These are phyloP conservation scores for Hylaea fasciaria DNA, from an alignment of 2,888 invertebrate species.

Conservation along the genomic window DNA sequence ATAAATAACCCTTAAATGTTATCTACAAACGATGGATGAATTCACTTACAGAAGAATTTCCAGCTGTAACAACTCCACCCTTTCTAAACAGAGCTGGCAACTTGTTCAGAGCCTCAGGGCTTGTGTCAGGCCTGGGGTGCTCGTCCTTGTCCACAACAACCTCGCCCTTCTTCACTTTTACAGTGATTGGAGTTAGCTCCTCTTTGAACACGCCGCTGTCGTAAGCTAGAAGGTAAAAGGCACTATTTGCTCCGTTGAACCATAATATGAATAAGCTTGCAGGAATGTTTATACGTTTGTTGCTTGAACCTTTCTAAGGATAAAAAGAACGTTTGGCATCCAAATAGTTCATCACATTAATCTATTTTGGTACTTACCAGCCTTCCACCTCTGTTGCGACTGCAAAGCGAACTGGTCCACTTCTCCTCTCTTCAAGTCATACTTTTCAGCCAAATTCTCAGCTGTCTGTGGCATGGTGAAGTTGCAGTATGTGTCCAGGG, in stretches of 20 bases:
- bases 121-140: constrained; percentile 95
- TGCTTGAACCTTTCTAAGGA: too few species aligned
- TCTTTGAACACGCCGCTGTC: constrained; percentile 94
- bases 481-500: constrained; percentile 94
- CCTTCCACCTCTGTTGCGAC: constrained; percentile 95
- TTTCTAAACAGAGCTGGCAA: constrained; percentile 95
- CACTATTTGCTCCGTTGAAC: neutral
- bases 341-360: too few species aligned
- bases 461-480: constrained; percentile 98
- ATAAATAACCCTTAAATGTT: too few species aligned
- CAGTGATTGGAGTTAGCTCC: constrained; percentile 93
- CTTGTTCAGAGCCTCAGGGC: constrained; percentile 91
- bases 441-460: constrained; percentile 95
- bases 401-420: constrained; percentile 93
- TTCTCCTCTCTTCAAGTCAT: constrained; percentile 90
- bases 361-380: too few species aligned
- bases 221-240: constrained; percentile 84
- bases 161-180: constrained; percentile 93
- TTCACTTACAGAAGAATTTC: constrained; percentile 91
- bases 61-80: constrained; percentile 97
- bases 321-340: neutral
- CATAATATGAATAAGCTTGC: too few species aligned
- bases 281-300: too few species aligned
- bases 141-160: constrained; percentile 93
- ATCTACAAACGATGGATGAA: too few species aligned